Conservation (phyloP, 1,140 invertebrate genomes). For the Dreissena rostriformis region DNA sequence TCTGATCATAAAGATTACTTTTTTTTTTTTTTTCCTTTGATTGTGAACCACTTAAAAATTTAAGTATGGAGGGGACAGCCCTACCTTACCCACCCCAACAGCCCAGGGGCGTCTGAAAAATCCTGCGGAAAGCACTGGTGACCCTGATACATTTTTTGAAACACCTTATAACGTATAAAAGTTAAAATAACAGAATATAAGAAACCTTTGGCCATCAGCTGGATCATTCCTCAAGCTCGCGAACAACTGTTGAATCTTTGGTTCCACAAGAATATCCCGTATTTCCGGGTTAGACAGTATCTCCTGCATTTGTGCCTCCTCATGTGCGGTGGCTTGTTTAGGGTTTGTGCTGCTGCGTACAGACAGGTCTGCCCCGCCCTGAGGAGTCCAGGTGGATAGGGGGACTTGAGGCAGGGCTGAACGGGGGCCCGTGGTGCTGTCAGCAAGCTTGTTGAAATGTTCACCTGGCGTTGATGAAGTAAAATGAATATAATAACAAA, state of each 20-base stretch:
- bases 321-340: conserved; percentile 55
- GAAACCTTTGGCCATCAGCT: conserved; percentile 70
- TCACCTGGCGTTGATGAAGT: conserved; percentile 33
- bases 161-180: too few relatives aligned
- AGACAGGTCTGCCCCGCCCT: conserved; percentile 28
- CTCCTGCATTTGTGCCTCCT: conserved; percentile 64
- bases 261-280: conserved; percentile 68
- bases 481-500: too few relatives aligned
- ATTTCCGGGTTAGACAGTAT: conserved; percentile 68
- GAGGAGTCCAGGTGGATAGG: not conserved
- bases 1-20: too few relatives aligned
- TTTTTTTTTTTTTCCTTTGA: too few relatives aligned
- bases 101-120: too few relatives aligned
- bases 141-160: too few relatives aligned
- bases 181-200: too few relatives aligned
- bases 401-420: not conserved
- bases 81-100: too few relatives aligned
- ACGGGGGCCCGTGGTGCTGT: not conserved
- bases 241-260: conserved; percentile 69
- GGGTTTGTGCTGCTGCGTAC: conserved; percentile 52
- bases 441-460: conserved; percentile 53
- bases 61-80: too few relatives aligned
- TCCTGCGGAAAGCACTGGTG: too few relatives aligned
- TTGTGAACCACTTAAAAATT: too few relatives aligned
- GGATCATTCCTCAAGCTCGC: conserved; percentile 66